Evolutionary conservation across 2,888 invertebrate species (phyloP).

Genomic region (Xestoiulus laeticollis): DNA sequence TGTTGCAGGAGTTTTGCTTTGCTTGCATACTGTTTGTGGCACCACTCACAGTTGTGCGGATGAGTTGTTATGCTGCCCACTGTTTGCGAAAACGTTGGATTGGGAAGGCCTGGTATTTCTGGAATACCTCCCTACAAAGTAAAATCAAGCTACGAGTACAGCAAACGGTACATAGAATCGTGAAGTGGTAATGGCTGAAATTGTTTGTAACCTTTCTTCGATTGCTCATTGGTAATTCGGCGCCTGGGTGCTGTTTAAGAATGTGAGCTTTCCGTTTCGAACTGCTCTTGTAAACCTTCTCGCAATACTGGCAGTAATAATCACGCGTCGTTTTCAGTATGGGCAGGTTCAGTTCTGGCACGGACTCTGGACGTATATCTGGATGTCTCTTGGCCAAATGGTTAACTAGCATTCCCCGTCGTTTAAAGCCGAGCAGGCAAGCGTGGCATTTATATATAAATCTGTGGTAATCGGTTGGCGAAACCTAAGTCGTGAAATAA

Average conservation of each 20-base stretch:
- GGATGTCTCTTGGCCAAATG: conserved; percentile 77
- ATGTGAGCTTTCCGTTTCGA: conserved; percentile 86
- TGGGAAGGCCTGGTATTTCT: conserved; percentile 67
- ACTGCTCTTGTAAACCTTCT: conserved; percentile 84
- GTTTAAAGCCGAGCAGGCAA: conserved; percentile 79
- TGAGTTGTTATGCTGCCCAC: conserved; percentile 77
- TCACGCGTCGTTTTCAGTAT: conserved; percentile 79
- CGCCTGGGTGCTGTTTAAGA: conserved; percentile 82
- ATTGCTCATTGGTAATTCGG: conserved; percentile 69
- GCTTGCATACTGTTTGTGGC: conserved; percentile 87
- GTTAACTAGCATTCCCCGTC: conserved; percentile 86
- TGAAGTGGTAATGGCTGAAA: not conserved
- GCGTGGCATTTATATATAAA: conserved; percentile 80
- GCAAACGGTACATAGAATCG: not conserved
- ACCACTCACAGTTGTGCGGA: conserved; percentile 79
- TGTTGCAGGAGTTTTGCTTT: conserved; percentile 71
- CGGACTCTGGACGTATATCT: conserved; percentile 72
- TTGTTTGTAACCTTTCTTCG: conserved; percentile 60
- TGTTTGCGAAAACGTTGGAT: conserved; percentile 74
- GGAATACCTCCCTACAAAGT: conserved; percentile 66
- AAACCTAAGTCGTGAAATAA: conserved; percentile 60
- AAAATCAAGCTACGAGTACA: not conserved
- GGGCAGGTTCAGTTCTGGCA: conserved; percentile 79
- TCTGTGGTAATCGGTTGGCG: conserved; percentile 74
- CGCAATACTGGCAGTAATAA: conserved; percentile 86